These are phyloP conservation scores for Drymodes brunneopygia DNA, from an alignment of 2,113 vertebrate genomes.

Conservation along the genomic window DNA sequence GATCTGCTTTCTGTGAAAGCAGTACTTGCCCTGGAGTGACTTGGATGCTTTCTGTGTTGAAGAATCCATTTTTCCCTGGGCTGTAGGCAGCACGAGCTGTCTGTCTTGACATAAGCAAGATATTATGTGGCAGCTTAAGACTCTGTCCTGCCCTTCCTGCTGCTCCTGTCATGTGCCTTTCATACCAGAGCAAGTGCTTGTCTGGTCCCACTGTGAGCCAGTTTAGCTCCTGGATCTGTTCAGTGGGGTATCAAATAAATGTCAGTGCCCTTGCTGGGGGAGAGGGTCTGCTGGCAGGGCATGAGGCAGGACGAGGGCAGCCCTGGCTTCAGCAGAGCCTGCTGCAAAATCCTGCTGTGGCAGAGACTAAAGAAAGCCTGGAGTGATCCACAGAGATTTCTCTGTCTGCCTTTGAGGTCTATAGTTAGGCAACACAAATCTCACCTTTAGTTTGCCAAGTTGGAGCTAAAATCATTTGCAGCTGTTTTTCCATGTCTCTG, in stretches of 20 bases:
- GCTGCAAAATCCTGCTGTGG: not conserved
- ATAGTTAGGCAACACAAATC: not conserved
- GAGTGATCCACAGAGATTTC: not conserved
- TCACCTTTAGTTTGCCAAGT: not conserved
- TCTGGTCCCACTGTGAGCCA: not conserved
- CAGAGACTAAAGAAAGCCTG: not conserved
- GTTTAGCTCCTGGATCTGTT: not conserved
- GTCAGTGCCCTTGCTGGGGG: not conserved
- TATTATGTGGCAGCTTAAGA: not conserved
- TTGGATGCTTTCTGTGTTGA: not conserved
- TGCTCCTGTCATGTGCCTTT: not conserved
- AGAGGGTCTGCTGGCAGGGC: not conserved
- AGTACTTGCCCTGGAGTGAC: not conserved
- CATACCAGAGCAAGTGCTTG: not conserved
- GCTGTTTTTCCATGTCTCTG: not conserved
- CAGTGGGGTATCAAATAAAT: not conserved
- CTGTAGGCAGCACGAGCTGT: fast-evolving
- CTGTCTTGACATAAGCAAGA: not conserved
- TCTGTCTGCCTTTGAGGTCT: not conserved
- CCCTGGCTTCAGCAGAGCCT: not conserved
- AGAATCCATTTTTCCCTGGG: not conserved
- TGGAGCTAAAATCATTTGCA: not conserved
- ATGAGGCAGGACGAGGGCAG: not conserved
- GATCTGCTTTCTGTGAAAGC: not conserved
- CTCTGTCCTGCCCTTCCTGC: not conserved